Evolutionary conservation across 2,113 vertebrate species (phyloP).

Genomic region (Paratilapia polleni): DNA sequence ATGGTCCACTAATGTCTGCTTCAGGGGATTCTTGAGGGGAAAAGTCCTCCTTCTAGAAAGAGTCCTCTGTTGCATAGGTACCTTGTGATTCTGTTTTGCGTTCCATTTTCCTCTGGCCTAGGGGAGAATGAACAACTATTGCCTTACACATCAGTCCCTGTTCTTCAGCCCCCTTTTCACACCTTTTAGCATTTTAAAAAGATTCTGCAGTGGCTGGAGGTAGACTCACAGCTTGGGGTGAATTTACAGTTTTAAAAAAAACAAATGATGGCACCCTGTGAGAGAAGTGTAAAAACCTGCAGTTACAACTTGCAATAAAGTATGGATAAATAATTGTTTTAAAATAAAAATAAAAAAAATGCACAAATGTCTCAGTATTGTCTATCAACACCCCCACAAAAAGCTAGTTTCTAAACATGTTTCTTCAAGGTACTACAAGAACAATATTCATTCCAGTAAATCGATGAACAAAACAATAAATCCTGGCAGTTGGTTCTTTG

Average conservation of each 20-base stretch:
- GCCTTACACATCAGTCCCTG: not conserved
- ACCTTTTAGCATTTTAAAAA: not conserved
- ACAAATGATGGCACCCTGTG: not conserved
- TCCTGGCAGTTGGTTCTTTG: no score
- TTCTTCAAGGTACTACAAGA: no score
- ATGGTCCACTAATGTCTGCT: not conserved
- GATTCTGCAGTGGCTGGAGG: not conserved
- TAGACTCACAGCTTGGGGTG: not conserved
- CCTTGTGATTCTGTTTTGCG: not conserved
- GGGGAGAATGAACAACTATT: not conserved
- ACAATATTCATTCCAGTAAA: no score
- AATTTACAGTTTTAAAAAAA: not conserved
- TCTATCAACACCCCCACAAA: no score
- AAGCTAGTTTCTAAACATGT: no score
- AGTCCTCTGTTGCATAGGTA: not conserved
- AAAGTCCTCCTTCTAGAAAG: not conserved
- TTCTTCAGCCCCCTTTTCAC: not conserved
- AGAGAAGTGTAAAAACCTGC: not conserved
- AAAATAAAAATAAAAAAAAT: no score
- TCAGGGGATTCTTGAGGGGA: not conserved
- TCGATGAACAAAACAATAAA: no score
- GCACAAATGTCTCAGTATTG: no score
- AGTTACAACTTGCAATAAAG: not conserved
- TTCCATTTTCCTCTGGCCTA: not conserved
- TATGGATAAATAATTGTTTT: no score